Conservation (phyloP, 2,113 vertebrate genomes). For the Eptesicus fuscus region DNA sequence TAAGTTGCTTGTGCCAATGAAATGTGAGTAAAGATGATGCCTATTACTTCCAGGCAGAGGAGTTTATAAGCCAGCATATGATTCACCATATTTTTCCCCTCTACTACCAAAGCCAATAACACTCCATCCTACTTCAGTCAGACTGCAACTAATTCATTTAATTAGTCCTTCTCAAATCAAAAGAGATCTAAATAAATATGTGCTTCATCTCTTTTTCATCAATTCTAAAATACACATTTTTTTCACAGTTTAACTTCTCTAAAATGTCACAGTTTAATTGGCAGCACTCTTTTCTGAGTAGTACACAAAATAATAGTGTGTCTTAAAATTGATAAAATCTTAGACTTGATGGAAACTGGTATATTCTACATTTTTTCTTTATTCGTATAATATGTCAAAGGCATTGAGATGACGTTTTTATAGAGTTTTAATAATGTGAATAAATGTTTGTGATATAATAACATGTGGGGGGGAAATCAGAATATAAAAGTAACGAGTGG, state of each 20-base stretch:
- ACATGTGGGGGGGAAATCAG: background rate
- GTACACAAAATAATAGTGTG: background rate
- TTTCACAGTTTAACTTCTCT: background rate
- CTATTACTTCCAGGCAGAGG: background rate
- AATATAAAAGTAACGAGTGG: background rate
- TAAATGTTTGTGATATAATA: background rate
- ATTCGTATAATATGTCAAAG: background rate
- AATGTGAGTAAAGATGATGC: background rate
- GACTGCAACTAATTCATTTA: background rate
- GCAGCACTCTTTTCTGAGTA: background rate
- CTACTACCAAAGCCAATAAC: background rate
- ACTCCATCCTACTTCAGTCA: background rate
- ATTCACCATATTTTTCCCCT: background rate
- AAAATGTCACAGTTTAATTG: background rate
- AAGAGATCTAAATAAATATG: background rate
- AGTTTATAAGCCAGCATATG: background rate
- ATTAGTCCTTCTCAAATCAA: slow-evolving; percentile 10
- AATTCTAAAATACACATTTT: background rate
- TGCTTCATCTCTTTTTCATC: background rate
- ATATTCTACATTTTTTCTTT: background rate
- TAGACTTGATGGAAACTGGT: background rate
- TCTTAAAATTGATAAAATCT: background rate
- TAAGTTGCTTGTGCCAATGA: background rate
- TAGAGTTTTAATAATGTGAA: background rate
- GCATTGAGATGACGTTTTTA: background rate